phyloP scores from a whole-genome alignment of 2,797 vertebrate species.

The Scleropages formosus region DNA sequence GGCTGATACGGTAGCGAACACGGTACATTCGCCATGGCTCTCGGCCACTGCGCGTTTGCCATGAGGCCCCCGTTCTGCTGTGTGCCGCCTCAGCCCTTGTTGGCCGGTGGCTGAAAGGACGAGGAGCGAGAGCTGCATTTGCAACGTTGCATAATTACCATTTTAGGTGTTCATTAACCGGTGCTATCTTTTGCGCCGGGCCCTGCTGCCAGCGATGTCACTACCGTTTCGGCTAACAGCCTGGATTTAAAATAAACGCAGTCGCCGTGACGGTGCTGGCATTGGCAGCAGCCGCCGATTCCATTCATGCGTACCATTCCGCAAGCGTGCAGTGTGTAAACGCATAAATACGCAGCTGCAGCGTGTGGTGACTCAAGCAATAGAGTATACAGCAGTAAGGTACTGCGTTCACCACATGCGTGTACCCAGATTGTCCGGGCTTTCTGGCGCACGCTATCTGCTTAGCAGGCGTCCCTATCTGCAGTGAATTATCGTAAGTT shows the following conservation, averaged over 20 bases:
- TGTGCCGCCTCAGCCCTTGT: not conserved
- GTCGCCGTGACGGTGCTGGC: too few species aligned
- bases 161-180: constrained; percentile 25
- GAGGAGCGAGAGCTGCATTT: not conserved
- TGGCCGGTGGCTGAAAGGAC: not conserved
- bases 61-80: not conserved
- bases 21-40: not conserved
- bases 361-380: constrained; percentile 7
- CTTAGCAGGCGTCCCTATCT: not conserved
- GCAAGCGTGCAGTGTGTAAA: not conserved
- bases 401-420: not conserved
- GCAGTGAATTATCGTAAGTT: not conserved
- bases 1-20: too few species aligned
- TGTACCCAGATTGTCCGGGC: not conserved
- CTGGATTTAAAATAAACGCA: not conserved
- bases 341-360: constrained; percentile 12
- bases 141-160: constrained; percentile 24
- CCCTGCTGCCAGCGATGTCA: not conserved
- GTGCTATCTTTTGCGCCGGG: constrained; percentile 19
- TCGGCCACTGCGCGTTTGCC: not conserved
- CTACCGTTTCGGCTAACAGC: constrained; percentile 44
- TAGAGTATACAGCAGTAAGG: not conserved
- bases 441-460: not conserved
- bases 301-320: not conserved
- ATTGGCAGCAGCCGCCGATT: constrained; percentile 29